Conservation (phyloP, 2,888 invertebrate species). For the Cenopis cana region DNA sequence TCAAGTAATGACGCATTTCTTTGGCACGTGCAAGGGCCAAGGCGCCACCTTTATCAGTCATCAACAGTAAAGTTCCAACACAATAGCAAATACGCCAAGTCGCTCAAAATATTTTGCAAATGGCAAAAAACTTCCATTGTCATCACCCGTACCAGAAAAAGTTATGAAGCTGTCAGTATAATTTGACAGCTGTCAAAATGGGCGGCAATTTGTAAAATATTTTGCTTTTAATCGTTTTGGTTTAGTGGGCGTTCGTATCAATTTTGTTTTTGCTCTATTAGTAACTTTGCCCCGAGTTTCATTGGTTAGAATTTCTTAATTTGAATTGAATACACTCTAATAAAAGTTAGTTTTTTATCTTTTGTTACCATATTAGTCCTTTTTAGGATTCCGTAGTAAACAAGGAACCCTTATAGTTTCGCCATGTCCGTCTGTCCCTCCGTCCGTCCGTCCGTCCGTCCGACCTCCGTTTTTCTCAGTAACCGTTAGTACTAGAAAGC, state of each 20-base stretch:
- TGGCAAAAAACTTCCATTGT: conserved; percentile 49
- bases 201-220: conserved; percentile 67
- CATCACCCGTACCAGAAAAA: conserved; percentile 52
- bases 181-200: conserved; percentile 80
- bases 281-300: neutral
- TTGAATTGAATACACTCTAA: too few relatives aligned
- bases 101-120: conserved; percentile 45
- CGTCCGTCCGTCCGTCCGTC: too few relatives aligned
- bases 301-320: neutral
- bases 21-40: conserved; percentile 40
- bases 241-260: conserved; percentile 30
- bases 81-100: conserved; percentile 49
- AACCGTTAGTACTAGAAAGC: too few relatives aligned
- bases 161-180: conserved; percentile 72
- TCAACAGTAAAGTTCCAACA: conserved; percentile 49
- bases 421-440: too few relatives aligned
- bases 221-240: conserved; percentile 33
- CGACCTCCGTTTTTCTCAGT: too few relatives aligned
- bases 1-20: conserved; percentile 39
- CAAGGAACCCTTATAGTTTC: too few relatives aligned
- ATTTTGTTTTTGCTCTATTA: conserved; percentile 22
- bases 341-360: too few relatives aligned
- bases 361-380: too few relatives aligned
- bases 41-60: conserved; percentile 53
- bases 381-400: too few relatives aligned